Conservation (phyloP, 2,888 invertebrate genomes). For the Balanococcus diminutus region DNA sequence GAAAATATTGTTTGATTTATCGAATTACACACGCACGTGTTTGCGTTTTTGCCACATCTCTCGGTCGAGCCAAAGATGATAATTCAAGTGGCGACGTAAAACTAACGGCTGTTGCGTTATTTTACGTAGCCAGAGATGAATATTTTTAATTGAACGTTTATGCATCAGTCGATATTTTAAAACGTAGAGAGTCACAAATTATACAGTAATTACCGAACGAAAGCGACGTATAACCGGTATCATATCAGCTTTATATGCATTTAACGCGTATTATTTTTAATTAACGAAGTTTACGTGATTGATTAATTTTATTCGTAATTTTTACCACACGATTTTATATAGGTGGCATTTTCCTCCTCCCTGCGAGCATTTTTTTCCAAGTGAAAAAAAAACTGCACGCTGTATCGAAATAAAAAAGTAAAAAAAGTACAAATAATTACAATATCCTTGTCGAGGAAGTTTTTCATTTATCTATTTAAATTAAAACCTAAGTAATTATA, state of each 20-base stretch:
- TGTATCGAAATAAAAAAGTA: not conserved
- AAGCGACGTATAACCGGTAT: not conserved
- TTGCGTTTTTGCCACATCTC: too few species aligned
- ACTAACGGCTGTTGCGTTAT: not conserved
- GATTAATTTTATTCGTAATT: not conserved
- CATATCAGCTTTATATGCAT: not conserved
- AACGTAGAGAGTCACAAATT: not conserved
- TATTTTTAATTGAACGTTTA: not conserved
- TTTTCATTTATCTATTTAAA: constrained; percentile 26
- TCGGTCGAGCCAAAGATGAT: not conserved
- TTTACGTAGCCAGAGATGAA: not conserved
- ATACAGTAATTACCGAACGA: not conserved
- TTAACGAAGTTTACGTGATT: constrained; percentile 7
- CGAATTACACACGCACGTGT: not conserved
- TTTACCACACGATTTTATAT: not conserved
- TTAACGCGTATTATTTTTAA: constrained; percentile 18
- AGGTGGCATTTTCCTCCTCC: not conserved
- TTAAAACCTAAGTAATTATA: constrained; percentile 26
- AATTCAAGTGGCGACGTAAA: not conserved
- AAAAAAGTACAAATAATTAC: not conserved
- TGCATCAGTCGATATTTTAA: not conserved
- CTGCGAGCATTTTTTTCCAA: not conserved
- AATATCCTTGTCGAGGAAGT: constrained; percentile 27
- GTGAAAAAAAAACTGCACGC: not conserved
- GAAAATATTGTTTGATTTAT: constrained; percentile 8